Base-by-base conservation (phyloP, 2,888 invertebrate species). In the Lithophane leautieri region DNA sequence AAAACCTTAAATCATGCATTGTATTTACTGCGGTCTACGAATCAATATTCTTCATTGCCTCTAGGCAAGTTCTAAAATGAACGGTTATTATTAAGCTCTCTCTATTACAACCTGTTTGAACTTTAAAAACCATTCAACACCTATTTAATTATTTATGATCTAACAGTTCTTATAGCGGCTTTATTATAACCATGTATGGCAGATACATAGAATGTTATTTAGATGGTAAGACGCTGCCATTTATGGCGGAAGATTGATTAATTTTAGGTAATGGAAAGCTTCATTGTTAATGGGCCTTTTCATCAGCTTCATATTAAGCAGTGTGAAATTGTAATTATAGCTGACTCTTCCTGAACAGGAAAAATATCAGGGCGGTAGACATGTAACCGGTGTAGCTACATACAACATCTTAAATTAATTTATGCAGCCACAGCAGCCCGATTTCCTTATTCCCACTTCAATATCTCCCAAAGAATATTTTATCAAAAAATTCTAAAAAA, bases 401-500 rank as follows among this genome's bases (percentile, higher is more conserved):
- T 63, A 73, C 22, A 76, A 73, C 22, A 76, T 84, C 40, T 56
- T 67, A 79, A 68, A 78, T 79, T 81, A 84, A 73, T 78, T 68
- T 72, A 78, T 65, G 50, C 42, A 76, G 69, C 72, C 70, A 77
- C 67, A 62, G 60, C 25, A 62, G 61, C 72, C 61, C n/a, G 56
- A 85, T 78, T 73, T 79, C 73, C 79, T 76, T 61, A 73, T 82
- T 84, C 78, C 74, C 85, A 74, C 67, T 82, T 73, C 86, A 84
- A 88, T 84, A 87, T 86, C 68, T 72, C 19, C 62, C 70, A 54
- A 76, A 75, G 62, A 77, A 86, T 82, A 86, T 87, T 87, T 87
- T 86, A 87, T 87, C 81, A 83, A 82, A 84, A 67, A 86, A 72
- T 79, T 80, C 52, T 65, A 77, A 88, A 85, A 84, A 88, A 85